phyloP scores from a whole-genome alignment of 2,113 vertebrate genomes.

The Cinclus cinclus region DNA sequence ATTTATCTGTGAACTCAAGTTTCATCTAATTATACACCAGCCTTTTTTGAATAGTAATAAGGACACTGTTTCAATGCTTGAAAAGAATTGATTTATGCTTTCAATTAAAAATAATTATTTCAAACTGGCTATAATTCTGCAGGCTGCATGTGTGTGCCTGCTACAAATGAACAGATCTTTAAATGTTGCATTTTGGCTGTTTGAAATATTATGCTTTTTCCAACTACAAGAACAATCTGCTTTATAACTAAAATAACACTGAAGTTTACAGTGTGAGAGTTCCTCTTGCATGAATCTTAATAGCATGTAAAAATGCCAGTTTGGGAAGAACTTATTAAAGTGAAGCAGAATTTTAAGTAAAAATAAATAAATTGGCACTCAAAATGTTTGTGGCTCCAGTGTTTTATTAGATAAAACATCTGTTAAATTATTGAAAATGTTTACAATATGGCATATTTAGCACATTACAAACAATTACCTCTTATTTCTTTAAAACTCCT shows the following conservation, averaged over 20 bases:
- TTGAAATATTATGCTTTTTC: not conserved
- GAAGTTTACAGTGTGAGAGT: not conserved
- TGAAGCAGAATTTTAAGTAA: not conserved
- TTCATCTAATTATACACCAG: conserved; percentile 18
- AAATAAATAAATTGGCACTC: not conserved
- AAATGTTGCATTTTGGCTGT: not conserved
- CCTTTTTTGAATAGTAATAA: not conserved
- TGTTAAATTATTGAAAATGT: not conserved
- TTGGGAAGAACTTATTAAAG: not conserved
- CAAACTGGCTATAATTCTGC: not conserved
- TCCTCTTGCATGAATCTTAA: not conserved
- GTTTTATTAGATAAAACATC: not conserved
- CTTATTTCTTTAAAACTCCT: not conserved
- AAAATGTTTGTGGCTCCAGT: not conserved
- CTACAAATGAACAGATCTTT: not conserved
- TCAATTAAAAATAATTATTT: conserved; percentile 39
- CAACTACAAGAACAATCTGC: not conserved
- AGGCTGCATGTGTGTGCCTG: not conserved
- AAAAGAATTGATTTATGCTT: conserved; percentile 27
- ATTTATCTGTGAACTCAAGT: conserved; percentile 26
- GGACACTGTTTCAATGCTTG: not conserved
- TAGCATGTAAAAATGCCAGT: not conserved
- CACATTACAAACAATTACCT: not conserved
- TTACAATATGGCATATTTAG: not conserved
- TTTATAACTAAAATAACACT: not conserved